phyloP scores from a whole-genome alignment of 2,888 invertebrate species.

The Epinotia demarniana region DNA sequence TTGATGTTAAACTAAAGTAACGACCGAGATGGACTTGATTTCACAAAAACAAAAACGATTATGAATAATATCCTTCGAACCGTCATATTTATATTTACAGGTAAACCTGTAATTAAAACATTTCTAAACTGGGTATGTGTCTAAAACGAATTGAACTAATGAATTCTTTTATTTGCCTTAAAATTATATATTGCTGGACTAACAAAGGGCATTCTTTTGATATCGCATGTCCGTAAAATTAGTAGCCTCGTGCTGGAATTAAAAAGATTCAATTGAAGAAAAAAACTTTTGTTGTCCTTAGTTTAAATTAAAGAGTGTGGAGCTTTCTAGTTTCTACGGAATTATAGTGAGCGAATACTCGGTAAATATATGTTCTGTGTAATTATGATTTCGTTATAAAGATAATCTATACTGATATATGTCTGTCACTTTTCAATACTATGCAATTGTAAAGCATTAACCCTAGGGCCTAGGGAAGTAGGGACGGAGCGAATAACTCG shows the following conservation, averaged over 20 bases:
- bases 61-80: background rate
- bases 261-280: background rate
- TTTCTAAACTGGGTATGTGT: background rate
- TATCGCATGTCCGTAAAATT: slow-evolving; percentile 7
- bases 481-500: too few relatives aligned
- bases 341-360: background rate
- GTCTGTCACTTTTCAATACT: too few relatives aligned
- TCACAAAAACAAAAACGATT: background rate
- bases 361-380: background rate
- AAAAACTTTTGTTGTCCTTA: background rate
- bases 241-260: slow-evolving; percentile 4
- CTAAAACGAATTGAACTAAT: background rate
- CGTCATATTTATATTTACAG: slow-evolving; percentile 7
- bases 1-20: background rate
- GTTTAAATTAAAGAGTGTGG: background rate
- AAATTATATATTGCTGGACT: slow-evolving; percentile 6
- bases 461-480: too few relatives aligned
- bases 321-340: background rate
- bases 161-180: slow-evolving; percentile 10
- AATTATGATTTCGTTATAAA: background rate
- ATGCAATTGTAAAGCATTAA: too few relatives aligned
- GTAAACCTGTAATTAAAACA: slow-evolving; percentile 1
- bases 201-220: background rate
- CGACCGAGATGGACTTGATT: background rate
- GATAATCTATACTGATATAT: too few relatives aligned